Base-by-base conservation (phyloP, 64 coral and sea anemone genomes). In the Dendronephthya gigantea region DNA sequence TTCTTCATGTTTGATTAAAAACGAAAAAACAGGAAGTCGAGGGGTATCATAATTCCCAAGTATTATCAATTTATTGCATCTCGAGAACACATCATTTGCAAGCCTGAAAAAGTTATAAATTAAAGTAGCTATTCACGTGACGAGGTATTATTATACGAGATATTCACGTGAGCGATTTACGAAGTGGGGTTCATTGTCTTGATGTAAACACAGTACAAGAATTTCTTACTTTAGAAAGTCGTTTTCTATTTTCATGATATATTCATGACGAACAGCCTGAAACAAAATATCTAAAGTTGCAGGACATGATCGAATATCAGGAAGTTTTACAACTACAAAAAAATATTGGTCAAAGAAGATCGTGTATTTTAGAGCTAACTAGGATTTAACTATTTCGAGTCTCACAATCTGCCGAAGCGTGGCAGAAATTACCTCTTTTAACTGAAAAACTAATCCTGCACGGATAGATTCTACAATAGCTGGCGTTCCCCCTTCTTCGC, bases 401-500 rank as follows among this genome's bases (percentile, higher is more conserved):
- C n/a, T n/a, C n/a, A n/a, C n/a, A n/a, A n/a, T n/a, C n/a, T n/a
- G n/a, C n/a, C n/a, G n/a, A n/a, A 45, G 41, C 41, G 11, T 45
- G 41, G 41, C 41, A 6, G 41, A 15, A 84, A 33, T 87, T 85
- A 91, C 94, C 94, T 97, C 58, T 62, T 97, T 97, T 1, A 97
- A 89, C 34, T 97, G 94, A 91, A 97, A 97, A 0, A 93, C 94
- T 43, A 97, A 48, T 75, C 94, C 94, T 40, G 94, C 94, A 43
- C 94, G 86, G 22, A 97, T 86, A 35, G 91, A 90, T 22, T 91
- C 94, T 1, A 97, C 94, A 87, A 97, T 97, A 0, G 94, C 87
- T 35, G 94, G 94, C 1, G 94, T 97, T 9, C 94, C 94, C 15
- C 92, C 89, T 83, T 97, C 94, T 83, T 97, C 94, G n/a, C 92